A percentile compares a stretch with the other conserved stretches of the same genome.
These are phyloP conservation scores for Sus cebifrons DNA, from an alignment of 2,797 vertebrate species.

Conservation along the genomic window DNA sequence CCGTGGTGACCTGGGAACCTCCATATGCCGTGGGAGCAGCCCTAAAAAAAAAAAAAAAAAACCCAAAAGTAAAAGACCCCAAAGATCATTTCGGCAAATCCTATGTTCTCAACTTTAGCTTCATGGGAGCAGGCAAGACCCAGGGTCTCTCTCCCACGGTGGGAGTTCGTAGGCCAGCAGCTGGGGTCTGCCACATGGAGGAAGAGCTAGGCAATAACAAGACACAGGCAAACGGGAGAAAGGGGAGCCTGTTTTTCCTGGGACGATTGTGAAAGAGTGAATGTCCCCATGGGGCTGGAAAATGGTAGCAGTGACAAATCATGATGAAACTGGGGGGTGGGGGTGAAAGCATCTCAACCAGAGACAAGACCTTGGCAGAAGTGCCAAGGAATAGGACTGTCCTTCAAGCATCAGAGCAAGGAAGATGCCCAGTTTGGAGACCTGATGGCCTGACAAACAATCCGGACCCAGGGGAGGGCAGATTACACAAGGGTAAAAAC, in stretches of 20 bases:
- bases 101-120: too few relatives aligned
- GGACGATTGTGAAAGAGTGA: neutral
- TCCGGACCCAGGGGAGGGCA: neutral
- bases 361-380: neutral
- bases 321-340: too few relatives aligned
- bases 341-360: neutral
- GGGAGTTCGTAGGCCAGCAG: too few relatives aligned
- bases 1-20: too few relatives aligned
- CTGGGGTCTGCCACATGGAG: accelerated
- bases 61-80: too few relatives aligned
- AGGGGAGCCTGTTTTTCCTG: neutral
- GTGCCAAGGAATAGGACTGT: neutral
- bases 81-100: too few relatives aligned
- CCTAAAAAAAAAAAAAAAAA: too few relatives aligned
- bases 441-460: too few relatives aligned
- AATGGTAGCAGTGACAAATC: neutral
- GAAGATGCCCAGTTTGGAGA: accelerated
- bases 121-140: neutral
- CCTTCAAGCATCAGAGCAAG: neutral
- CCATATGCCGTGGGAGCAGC: too few relatives aligned
- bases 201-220: accelerated
- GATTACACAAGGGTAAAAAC: too few relatives aligned
- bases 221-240: neutral
- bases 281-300: too few relatives aligned
- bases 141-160: too few relatives aligned